Evolutionary conservation across 2,888 invertebrate genomes (phyloP), one percentile per base, ranked within the genome.

Genomic region (Limnephilus auricula): DNA sequence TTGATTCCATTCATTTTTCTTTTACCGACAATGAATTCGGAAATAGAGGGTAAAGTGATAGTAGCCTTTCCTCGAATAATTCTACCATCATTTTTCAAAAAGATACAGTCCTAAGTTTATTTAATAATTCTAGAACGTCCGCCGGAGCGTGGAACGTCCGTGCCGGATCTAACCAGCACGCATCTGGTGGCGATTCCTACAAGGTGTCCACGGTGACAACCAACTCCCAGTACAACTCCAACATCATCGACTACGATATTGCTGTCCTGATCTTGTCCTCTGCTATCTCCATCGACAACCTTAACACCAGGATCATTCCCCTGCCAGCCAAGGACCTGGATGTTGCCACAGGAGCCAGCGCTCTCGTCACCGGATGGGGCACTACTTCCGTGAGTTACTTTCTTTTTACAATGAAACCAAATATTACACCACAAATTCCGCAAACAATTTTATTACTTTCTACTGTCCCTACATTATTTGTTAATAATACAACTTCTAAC

Each of bases 271-370:
- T 25, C n/a, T 34, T 88, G 25, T 65, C 88, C 30, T 79, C 88
- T 10, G 25, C 79, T 0, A 18, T 88, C 34, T n/a, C 78, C 79
- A 65, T 83, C 83, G 83, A 83, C 25, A 37, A 83, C 34, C 9
- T 34, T 10, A 83, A 83, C 83, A 83, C 30, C 31, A 34, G 79
- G n/a, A 30, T 79, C 34, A 93, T 95, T 18, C 37, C 93, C 2
- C 93, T 95, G 90, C 95, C 95, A 31, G 92, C 94, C 1, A 80
- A 93, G 40, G 93, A 93, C 92, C 93, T 94, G 18, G 91, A 92
- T 15, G 92, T 95, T 25, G 93, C 94, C 65, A n/a, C 78, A 34
- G 88, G 88, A 50, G 65, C 90, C 78, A 79, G 32, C 34, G 89
- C 92, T 85, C 79, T 90, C 45, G 89, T 90, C 83, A 91, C 92